Evolutionary conservation across 2,888 invertebrate species (phyloP).

Genomic region (Spialia ferax): DNA sequence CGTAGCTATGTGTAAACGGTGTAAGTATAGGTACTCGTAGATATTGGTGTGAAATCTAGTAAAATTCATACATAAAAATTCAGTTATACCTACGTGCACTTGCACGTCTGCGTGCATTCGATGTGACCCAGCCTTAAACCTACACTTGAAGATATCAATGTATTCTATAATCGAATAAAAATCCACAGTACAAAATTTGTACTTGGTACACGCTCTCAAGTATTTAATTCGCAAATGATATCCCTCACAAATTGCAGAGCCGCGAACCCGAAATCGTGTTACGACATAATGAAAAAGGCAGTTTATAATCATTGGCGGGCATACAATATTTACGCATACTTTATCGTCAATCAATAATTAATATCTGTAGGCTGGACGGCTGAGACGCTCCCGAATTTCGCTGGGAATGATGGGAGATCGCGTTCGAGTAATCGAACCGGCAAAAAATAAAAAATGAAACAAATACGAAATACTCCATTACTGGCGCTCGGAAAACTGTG

Average conservation of each 20-base stretch:
- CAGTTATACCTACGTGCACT: no score
- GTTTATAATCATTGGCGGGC: slow-evolving; percentile 61
- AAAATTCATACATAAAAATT: no score
- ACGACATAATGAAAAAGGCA: slow-evolving; percentile 52
- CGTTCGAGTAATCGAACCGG: slow-evolving; percentile 85
- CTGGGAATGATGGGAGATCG: slow-evolving; percentile 82
- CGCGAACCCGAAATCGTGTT: slow-evolving; percentile 38
- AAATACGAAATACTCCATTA: slow-evolving; percentile 87
- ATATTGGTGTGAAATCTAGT: no score
- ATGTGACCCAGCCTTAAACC: no score
- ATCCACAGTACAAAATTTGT: not conserved
- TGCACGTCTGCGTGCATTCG: no score
- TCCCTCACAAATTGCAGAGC: slow-evolving; percentile 29
- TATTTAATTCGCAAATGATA: slow-evolving; percentile 33
- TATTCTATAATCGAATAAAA: slow-evolving; percentile 1
- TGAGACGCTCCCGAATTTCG: slow-evolving; percentile 86
- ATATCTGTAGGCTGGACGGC: slow-evolving; percentile 80
- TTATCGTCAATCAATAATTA: slow-evolving; percentile 86
- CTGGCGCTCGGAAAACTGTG: slow-evolving; percentile 61
- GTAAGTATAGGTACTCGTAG: no score
- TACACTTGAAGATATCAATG: not conserved
- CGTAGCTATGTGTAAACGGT: no score
- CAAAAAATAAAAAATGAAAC: slow-evolving; percentile 86
- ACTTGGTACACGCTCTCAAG: not conserved
- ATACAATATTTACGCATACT: slow-evolving; percentile 77